Conservation (phyloP, 2,113 vertebrate genomes). For the mouse (Mus musculus) region DNA sequence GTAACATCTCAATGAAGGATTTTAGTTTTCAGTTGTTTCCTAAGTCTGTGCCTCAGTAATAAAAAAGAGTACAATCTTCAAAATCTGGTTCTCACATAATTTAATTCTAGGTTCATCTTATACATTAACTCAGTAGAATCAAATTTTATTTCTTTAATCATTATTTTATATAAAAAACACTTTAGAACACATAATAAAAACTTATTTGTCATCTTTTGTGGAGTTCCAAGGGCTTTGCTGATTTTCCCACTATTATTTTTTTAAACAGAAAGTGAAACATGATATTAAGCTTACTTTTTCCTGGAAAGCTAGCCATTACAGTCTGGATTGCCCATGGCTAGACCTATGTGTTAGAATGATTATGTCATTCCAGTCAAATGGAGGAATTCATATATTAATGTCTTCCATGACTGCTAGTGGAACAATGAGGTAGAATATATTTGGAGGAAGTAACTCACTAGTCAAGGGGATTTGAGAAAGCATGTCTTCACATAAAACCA, state of each 20-base stretch:
- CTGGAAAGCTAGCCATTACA: neutral
- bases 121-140: neutral
- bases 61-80: neutral
- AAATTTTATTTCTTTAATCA: neutral
- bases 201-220: neutral
- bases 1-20: neutral
- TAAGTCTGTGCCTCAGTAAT: neutral
- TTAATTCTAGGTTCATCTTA: neutral
- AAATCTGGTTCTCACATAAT: neutral
- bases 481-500: too few species aligned
- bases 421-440: too few species aligned
- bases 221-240: neutral
- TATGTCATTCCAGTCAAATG: too few species aligned
- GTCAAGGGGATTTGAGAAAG: neutral
- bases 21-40: neutral
- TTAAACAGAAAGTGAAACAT: neutral
- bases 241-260: neutral
- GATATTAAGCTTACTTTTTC: neutral
- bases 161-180: neutral
- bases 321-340: neutral
- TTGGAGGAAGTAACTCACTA: neutral
- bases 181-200: neutral
- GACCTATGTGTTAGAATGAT: neutral
- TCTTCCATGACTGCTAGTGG: neutral
- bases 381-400: neutral